phyloP scores from a whole-genome alignment of 2,888 invertebrate species.

The Heteromyza rotundicornis region DNA sequence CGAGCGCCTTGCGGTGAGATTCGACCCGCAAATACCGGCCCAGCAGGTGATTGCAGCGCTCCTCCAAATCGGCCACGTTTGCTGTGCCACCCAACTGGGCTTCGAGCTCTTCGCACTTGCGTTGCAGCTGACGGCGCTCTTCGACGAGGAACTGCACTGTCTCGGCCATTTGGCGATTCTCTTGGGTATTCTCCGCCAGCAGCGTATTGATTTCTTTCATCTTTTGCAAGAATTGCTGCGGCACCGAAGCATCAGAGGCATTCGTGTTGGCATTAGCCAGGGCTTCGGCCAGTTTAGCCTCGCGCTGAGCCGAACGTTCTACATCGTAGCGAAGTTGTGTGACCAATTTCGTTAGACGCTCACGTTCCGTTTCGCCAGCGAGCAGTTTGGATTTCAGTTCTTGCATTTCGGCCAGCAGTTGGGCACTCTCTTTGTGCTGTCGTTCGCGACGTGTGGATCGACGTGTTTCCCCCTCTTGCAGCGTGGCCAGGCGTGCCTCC shows the following conservation, averaged over 20 bases:
- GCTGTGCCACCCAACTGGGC: conserved; percentile 41
- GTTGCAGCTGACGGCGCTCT: conserved; percentile 65
- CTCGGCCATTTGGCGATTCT: conserved; percentile 65
- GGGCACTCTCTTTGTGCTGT: conserved; percentile 56
- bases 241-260: conserved; percentile 41
- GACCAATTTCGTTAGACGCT: conserved; percentile 50
- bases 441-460: conserved; percentile 53
- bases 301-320: conserved; percentile 57
- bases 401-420: conserved; percentile 54
- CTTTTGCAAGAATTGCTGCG: conserved; percentile 60
- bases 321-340: conserved; percentile 56
- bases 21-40: conserved; percentile 79
- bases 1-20: conserved; percentile 84
- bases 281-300: conserved; percentile 57
- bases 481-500: conserved; percentile 62
- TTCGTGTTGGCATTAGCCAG: conserved; percentile 48
- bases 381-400: conserved; percentile 50
- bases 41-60: conserved; percentile 68
- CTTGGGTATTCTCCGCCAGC: conserved; percentile 64
- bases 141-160: conserved; percentile 60
- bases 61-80: conserved; percentile 55
- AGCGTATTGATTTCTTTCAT: conserved; percentile 65
- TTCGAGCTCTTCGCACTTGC: conserved; percentile 63
- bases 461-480: conserved; percentile 60
- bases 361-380: conserved; percentile 47